phyloP scores from a whole-genome alignment of 92 coral and sea anemone genomes.

The Plumapathes pennacea region DNA sequence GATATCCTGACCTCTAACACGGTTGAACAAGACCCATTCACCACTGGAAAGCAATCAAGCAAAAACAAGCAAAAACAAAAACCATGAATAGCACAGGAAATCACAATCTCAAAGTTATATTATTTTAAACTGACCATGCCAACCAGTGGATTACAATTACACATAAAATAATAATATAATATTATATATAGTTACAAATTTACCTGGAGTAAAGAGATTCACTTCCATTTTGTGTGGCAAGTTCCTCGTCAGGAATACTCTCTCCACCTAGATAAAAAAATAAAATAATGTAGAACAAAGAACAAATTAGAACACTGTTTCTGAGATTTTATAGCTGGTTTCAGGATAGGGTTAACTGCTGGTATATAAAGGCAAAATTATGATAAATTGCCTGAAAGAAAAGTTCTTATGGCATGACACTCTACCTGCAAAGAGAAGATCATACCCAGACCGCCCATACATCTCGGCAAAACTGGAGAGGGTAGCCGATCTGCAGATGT shows the following conservation, averaged over 20 bases:
- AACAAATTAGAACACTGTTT: neutral
- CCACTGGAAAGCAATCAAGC: slow-evolving; percentile 30
- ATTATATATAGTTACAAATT: no score
- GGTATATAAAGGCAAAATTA: no score
- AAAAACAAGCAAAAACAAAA: neutral
- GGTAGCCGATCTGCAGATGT: slow-evolving; percentile 94
- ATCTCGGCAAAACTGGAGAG: slow-evolving; percentile 92
- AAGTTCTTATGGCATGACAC: no score
- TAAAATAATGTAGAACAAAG: no score
- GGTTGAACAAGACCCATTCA: slow-evolving; percentile 87
- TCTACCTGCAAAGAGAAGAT: slow-evolving; percentile 91
- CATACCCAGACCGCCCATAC: slow-evolving; percentile 90
- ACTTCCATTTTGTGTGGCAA: slow-evolving; percentile 28
- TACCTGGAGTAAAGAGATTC: slow-evolving; percentile 53
- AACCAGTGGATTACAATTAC: no score
- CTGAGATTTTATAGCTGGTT: no score
- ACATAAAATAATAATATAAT: neutral
- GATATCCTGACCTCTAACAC: slow-evolving; percentile 90
- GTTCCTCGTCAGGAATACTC: slow-evolving; percentile 67
- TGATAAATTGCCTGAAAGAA: no score
- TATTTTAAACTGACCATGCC: no score
- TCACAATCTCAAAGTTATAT: neutral
- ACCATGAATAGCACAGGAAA: neutral
- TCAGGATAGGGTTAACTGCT: no score
- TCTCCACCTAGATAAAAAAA: slow-evolving; percentile 54